Evolutionary conservation across 1,140 invertebrate species (phyloP), one percentile per base, ranked within the genome.

Genomic region (Caenorhabditis latens): DNA sequence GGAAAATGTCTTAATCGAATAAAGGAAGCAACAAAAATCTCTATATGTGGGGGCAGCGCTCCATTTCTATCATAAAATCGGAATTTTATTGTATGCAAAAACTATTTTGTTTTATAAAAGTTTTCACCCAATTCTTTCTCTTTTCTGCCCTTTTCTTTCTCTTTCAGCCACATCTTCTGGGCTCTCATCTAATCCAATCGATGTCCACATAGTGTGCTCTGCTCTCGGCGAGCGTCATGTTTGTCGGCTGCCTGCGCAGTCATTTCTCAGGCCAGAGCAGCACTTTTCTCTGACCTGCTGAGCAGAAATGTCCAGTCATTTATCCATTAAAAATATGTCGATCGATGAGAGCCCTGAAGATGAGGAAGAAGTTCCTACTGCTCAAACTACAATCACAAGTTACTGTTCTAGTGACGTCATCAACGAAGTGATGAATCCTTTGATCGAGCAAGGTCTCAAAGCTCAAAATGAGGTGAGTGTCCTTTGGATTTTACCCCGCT

Each of bases 101-200:
- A 58, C 6, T 19, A n/a, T 8, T 2, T 71, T n/a, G 43, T 43
- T 40, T 14, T 4, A 19, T 4, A 46, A 71, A 43, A 32, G 42
- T 71, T 71, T 32, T 71, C 65, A 46, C 16, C 8, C 0, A 1
- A 21, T 40, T n/a, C n/a, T n/a, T 58, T n/a, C 19, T n/a, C n/a
- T 63, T 46, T 13, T 71, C 65, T 32, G 43, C 24, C 7, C 40
- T 71, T 71, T 43, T n/a, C 13, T 16, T 16, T 5, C 21, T 42
- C 46, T 46, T 79, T 42, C 21, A 79, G 21, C n/a, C 43, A 50
- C 71, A 50, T 79, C 46, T 79, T 79, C 71, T 46, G 14, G 46
- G n/a, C 46, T 79, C 46, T 79, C 71, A 24, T 79, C 21, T 79
- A 79, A 79, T 79, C 46, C 71, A 79, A 79, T 79, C 71, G 71